Evolutionary conservation across 2,113 vertebrate genomes (phyloP), one percentile per base, ranked within the genome.

Genomic region (Agapornis roseicollis): DNA sequence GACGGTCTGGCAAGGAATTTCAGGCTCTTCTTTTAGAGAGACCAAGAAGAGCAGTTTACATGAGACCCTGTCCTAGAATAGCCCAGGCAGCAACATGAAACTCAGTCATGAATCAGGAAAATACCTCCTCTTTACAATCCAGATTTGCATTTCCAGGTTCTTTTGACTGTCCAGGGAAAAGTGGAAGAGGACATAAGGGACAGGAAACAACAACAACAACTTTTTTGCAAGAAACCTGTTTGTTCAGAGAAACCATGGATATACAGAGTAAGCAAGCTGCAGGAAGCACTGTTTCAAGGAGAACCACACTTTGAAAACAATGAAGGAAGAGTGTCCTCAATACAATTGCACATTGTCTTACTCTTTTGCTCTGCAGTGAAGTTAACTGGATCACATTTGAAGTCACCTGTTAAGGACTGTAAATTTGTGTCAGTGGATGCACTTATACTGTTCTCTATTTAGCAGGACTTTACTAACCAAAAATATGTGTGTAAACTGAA

Each of bases 381-480:
- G 37, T 55, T 69, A 61, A 88, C 77, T 93, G 88, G 79, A 55
- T 31, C 61, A 16, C 12, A 7, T 76, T 58, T 84, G 90, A 50
- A 76, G 71, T 82, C 74, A 66, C 55, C 91, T 90, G 64, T 69
- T 74, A 94, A 80, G 52, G 64, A 60, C 87, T 90, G 74, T 52
- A 85, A 89, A 55, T 81, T 80, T 24, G 16, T 68, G 52, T 37
- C 63, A 83, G 69, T 11, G 7, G 25, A 55, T 72, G 23, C 47
- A 46, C 7, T 3, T 41, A 5, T 37, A 18, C 24, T 71, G 44
- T 66, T 42, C 53, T 86, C 63, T 83, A 87, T 88, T 96, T 96
- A 93, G 52, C 82, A 92, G 49, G 52, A 52, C 19, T 69, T 89
- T 66, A 14, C 29, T 85, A 83, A 72, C 19, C 80, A 79, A 92